A percentile compares a stretch with the other conserved stretches of the same genome.
phyloP scores from a whole-genome alignment of 2,797 vertebrate genomes.

The Ptychadena robeensis region DNA sequence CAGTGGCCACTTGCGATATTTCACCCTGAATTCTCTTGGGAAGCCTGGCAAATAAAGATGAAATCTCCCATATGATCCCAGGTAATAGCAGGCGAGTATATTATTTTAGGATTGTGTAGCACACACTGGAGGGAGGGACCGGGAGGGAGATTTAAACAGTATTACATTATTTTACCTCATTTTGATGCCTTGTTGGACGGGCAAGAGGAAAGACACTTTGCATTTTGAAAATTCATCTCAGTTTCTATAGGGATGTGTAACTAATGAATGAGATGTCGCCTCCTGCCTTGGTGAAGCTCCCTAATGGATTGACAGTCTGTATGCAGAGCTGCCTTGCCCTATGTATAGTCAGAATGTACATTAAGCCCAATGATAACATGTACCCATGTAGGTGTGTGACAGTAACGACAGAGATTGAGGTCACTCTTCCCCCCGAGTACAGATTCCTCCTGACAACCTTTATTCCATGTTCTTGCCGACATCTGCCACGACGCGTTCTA shows the following conservation, averaged over 20 bases:
- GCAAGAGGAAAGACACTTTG: too few relatives aligned
- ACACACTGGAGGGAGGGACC: too few relatives aligned
- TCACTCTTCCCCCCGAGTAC: conserved; percentile 15
- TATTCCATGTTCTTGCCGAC: conserved; percentile 8
- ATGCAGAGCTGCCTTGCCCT: background rate
- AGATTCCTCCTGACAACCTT: conserved; percentile 2
- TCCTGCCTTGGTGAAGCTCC: background rate
- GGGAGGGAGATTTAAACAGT: too few relatives aligned
- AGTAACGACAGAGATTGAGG: conserved; percentile 17
- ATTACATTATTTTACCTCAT: too few relatives aligned
- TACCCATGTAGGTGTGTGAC: background rate
- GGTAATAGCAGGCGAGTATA: too few relatives aligned
- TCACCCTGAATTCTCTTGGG: too few relatives aligned
- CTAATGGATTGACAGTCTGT: background rate
- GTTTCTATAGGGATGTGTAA: background rate
- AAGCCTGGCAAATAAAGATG: too few relatives aligned
- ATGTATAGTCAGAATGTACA: background rate
- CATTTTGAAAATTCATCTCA: too few relatives aligned
- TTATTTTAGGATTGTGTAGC: too few relatives aligned
- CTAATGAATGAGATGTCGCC: background rate
- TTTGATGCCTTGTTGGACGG: too few relatives aligned
- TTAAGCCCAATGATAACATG: conserved; percentile 1
- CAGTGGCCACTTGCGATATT: too few relatives aligned
- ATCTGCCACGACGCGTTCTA: conserved; percentile 30
- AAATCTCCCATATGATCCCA: too few relatives aligned